Evolutionary conservation across 2,113 vertebrate species (phyloP).

Genomic region (Istiophorus platypterus): DNA sequence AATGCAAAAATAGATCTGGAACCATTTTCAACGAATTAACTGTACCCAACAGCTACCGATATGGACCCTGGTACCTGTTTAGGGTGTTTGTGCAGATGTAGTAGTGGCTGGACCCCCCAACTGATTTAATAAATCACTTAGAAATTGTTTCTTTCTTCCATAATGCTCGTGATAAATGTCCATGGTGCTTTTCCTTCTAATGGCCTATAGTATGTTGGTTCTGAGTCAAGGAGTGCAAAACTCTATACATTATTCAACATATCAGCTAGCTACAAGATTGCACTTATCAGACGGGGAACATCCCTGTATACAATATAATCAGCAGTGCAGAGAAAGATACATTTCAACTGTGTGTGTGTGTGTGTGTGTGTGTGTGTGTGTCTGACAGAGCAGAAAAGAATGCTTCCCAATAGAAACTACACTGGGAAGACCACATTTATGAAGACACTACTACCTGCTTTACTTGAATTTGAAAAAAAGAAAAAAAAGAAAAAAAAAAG

Average conservation of each 20-base stretch:
- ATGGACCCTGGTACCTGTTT: no score
- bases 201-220: slow-evolving; percentile 4
- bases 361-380: slow-evolving; percentile 1
- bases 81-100: no score
- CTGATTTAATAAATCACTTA: no score
- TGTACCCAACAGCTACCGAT: background rate
- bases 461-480: background rate
- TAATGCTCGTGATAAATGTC: background rate
- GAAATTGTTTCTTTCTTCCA: background rate
- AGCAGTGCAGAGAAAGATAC: background rate
- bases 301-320: background rate
- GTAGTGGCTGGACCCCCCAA: no score
- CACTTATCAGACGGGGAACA: background rate
- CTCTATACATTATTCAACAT: background rate
- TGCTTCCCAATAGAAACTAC: background rate
- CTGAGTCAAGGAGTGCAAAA: background rate
- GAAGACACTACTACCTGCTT: background rate
- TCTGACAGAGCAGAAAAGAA: background rate
- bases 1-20: background rate
- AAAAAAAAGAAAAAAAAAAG: background rate
- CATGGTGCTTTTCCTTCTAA: background rate
- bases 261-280: background rate
- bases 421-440: no score
- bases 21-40: background rate
- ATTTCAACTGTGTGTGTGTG: background rate